These are phyloP conservation scores for Parnassius mnemosyne DNA, from an alignment of 2,888 invertebrate species.

Conservation along the genomic window DNA sequence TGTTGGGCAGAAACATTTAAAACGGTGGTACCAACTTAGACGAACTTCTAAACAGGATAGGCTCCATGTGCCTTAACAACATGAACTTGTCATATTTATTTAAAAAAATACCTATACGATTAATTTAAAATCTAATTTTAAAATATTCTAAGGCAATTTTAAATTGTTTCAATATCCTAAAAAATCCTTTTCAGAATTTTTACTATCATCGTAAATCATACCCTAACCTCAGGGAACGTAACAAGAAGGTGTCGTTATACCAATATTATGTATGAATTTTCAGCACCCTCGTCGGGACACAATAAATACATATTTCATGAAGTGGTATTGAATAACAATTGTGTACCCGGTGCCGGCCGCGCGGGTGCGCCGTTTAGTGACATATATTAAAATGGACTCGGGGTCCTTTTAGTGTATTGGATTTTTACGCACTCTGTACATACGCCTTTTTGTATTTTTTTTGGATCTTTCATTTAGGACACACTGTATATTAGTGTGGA, in stretches of 20 bases:
- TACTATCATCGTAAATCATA: background rate
- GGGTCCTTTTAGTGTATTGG: conserved; percentile 42
- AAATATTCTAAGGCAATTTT: too few species aligned
- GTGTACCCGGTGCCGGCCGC: conserved; percentile 35
- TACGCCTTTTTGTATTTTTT: conserved; percentile 12
- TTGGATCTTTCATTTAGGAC: conserved; percentile 12
- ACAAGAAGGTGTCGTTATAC: conserved; percentile 29
- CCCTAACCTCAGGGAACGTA: conserved; percentile 1
- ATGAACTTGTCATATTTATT: too few species aligned
- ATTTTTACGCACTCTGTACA: conserved; percentile 30
- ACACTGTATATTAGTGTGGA: conserved; percentile 5
- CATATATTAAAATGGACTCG: conserved; percentile 57
- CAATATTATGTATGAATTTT: conserved; percentile 48
- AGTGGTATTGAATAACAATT: conserved; percentile 67
- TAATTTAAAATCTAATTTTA: too few species aligned
- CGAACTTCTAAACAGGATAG: too few species aligned
- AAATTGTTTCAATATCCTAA: too few species aligned
- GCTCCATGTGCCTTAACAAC: too few species aligned
- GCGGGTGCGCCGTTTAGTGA: conserved; percentile 39
- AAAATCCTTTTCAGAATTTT: background rate
- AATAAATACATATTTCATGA: conserved; percentile 73
- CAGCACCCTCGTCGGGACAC: conserved; percentile 39
- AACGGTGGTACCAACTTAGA: too few species aligned
- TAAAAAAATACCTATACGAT: too few species aligned
- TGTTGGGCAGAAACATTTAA: too few species aligned